Conservation (phyloP, 2,113 vertebrate genomes). For the Motacilla alba region DNA sequence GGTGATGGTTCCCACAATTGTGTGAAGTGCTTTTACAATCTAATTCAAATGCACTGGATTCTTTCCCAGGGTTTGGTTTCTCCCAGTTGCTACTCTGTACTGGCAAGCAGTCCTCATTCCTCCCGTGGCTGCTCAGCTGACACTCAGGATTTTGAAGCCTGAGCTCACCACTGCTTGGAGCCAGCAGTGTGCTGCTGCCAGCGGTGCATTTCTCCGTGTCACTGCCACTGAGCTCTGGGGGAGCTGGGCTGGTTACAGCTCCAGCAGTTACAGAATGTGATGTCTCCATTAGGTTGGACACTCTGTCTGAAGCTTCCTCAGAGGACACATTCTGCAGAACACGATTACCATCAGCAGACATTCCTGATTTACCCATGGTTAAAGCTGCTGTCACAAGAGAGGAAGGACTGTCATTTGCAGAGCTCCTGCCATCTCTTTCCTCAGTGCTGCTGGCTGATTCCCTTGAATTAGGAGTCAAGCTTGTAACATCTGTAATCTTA, state of each 20-base stretch:
- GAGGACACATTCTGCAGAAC: neutral
- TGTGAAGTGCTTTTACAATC: neutral
- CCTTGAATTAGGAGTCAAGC: neutral
- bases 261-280: neutral
- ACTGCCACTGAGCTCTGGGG: neutral
- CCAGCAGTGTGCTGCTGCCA: neutral
- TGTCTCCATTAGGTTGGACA: neutral
- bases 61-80: slow-evolving; percentile 32
- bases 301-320: neutral
- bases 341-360: neutral
- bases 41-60: neutral
- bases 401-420: neutral
- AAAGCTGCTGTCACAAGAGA: neutral
- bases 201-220: neutral
- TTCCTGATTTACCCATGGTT: neutral
- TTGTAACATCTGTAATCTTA: neutral
- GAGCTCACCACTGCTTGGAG: neutral
- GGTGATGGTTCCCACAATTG: neutral
- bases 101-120: neutral
- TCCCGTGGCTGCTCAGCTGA: neutral
- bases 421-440: neutral
- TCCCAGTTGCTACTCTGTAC: slow-evolving; percentile 45
- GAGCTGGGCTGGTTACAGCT: neutral
- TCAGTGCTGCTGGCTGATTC: neutral
- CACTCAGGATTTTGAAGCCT: neutral